phyloP scores from a whole-genome alignment of 2,797 vertebrate species.

The Gymnodraco acuticeps region DNA sequence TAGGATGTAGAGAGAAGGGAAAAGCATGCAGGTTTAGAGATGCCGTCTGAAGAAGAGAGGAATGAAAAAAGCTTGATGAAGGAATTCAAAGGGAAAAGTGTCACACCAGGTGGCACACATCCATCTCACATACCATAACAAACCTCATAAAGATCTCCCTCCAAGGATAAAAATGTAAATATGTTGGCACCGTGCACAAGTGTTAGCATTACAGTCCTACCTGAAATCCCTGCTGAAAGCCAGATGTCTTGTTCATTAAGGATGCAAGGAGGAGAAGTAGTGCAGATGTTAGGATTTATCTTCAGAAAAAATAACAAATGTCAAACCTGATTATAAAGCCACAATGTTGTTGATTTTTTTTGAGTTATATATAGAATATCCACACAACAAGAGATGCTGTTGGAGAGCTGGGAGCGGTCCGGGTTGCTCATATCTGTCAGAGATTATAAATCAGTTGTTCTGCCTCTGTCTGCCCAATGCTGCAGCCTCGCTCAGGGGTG shows the following conservation, averaged over 20 bases:
- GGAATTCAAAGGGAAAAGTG: not conserved
- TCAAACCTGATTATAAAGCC: not conserved
- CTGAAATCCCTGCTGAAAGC: slow-evolving; percentile 10
- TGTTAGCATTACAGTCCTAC: slow-evolving; percentile 5
- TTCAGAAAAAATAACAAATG: not conserved
- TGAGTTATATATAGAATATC: not conserved
- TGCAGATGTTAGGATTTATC: not conserved
- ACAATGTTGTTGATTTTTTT: not conserved
- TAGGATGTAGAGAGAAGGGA: not conserved
- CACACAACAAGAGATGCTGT: not conserved
- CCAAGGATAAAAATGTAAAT: slow-evolving; percentile 7
- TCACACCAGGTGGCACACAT: slow-evolving; percentile 12
- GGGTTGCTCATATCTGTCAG: slow-evolving; percentile 13
- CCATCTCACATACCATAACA: slow-evolving; percentile 12
- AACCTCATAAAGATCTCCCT: slow-evolving; percentile 16
- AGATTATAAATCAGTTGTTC: slow-evolving; percentile 38
- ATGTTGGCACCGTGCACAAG: not conserved
- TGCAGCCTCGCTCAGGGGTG: slow-evolving; percentile 46
- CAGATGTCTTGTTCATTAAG: slow-evolving; percentile 25
- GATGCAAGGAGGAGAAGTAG: not conserved
- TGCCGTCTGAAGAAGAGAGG: not conserved
- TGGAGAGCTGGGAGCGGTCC: slow-evolving; percentile 26
- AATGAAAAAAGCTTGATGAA: slow-evolving; percentile 10
- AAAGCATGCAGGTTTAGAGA: not conserved
- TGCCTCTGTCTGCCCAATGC: slow-evolving; percentile 28